These are phyloP conservation scores for Anhinga anhinga DNA, from an alignment of 2,113 vertebrate species.

Conservation along the genomic window DNA sequence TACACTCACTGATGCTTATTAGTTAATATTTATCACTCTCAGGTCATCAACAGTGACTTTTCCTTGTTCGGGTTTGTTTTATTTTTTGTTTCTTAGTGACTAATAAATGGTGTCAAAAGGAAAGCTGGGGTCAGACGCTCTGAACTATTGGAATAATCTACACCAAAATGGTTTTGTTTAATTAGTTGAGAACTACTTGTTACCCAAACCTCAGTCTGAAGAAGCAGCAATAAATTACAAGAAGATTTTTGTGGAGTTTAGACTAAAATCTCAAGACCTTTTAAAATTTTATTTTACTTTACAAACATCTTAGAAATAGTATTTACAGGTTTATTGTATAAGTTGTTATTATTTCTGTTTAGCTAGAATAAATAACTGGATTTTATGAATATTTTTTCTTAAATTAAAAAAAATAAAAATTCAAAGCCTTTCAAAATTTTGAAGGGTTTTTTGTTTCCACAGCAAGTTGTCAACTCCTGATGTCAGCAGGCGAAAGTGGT, in stretches of 20 bases:
- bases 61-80: neutral
- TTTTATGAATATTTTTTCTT: neutral
- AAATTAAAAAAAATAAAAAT: neutral
- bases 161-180: neutral
- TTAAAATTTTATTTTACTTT: neutral
- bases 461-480: conserved; percentile 75
- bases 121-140: neutral
- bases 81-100: neutral
- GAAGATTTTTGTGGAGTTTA: neutral
- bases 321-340: neutral
- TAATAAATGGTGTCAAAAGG: neutral
- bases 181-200: neutral
- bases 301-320: neutral
- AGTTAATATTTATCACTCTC: neutral
- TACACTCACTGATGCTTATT: neutral
- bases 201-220: neutral
- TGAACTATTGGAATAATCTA: neutral
- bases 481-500: conserved; percentile 76
- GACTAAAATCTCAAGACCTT: neutral
- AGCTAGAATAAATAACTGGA: neutral
- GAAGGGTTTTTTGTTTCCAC: conserved; percentile 55
- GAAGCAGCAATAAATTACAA: neutral
- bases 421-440: conserved; percentile 53
- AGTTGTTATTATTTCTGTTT: neutral
- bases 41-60: neutral